A percentile compares a stretch with the other conserved stretches of the same genome.
Conservation (phyloP, 1,140 invertebrate genomes). For the honey bee (Apis mellifera) region Amel_HAv3.1 CM009935.2:13357501-13358000, state of each 20-base stretch:
- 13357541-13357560: neutral
- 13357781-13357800: constrained; percentile 50
- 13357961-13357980: neutral
- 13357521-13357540: constrained; percentile 40
- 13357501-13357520: constrained; percentile 30
- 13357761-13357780: constrained; percentile 52
- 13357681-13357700: constrained; percentile 61
- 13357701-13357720: constrained; percentile 67
- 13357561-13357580: constrained; percentile 10
- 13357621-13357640: neutral
- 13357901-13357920: no score
- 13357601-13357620: neutral
- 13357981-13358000: neutral
- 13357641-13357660: neutral
- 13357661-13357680: constrained; percentile 37
- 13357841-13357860: neutral
- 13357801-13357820: constrained; percentile 18
- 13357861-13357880: neutral
- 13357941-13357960: neutral
- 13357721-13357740: constrained; percentile 67
- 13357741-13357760: constrained; percentile 62
- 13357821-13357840: neutral
- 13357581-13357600: neutral
- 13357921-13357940: neutral
- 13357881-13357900: neutral